These are phyloP conservation scores for Nebria brevicollis DNA, from an alignment of 2,888 invertebrate genomes.

Conservation along the genomic window DNA sequence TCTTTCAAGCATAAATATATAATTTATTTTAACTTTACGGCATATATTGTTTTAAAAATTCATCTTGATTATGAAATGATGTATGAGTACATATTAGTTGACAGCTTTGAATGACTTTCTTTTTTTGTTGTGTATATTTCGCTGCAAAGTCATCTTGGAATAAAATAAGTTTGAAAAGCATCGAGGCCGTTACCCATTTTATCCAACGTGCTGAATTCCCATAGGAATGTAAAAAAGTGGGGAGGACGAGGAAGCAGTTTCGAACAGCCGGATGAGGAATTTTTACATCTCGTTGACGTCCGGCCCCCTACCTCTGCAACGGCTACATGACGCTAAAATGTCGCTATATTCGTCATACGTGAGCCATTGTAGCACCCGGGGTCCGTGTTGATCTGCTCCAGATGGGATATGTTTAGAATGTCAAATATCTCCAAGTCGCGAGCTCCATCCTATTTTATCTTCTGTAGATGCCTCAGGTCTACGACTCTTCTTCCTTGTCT, in stretches of 20 bases:
- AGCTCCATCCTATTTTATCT: not conserved
- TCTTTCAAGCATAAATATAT: no score
- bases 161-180: not conserved
- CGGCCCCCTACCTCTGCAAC: not conserved
- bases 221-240: not conserved
- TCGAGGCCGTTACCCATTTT: not conserved
- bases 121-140: no score
- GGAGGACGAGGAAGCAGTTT: slow-evolving; percentile 21
- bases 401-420: slow-evolving; percentile 25
- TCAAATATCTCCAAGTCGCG: slow-evolving; percentile 13
- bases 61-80: no score
- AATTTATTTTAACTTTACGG: no score
- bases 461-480: not conserved
- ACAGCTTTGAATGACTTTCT: no score
- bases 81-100: no score
- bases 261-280: slow-evolving; percentile 38
- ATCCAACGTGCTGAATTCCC: not conserved
- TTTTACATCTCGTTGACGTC: slow-evolving; percentile 39
- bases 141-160: not conserved
- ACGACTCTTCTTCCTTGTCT: not conserved
- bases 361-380: slow-evolving; percentile 29
- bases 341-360: slow-evolving; percentile 42
- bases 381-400: slow-evolving; percentile 3
- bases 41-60: no score
- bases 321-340: slow-evolving; percentile 31